Evolutionary conservation across 2,888 invertebrate species (phyloP), one percentile per base, ranked within the genome.

Genomic region (Artemia sp.): DNA sequence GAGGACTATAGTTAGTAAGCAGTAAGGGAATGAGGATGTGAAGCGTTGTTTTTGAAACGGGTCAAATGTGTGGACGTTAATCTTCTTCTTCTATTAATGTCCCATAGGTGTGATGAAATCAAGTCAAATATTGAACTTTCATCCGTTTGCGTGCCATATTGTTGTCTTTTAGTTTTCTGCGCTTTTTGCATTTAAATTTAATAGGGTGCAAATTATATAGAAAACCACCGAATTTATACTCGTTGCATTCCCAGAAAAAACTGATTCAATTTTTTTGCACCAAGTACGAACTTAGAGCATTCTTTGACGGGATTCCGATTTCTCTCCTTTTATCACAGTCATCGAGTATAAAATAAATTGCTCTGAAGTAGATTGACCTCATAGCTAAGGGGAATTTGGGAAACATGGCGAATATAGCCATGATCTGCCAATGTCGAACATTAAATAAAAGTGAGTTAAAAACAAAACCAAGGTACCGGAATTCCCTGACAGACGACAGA

Each of bases 71-170:
- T 58, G 64, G 64, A 58, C 64, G 64, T 58, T 58, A 24, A n/a
- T 58, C 24, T n/a, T 24, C 14, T 8, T 24, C 14, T 8, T n/a
- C n/a, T 19, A 10, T 24, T n/a, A n/a, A 24, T 8, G 64, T n/a
- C 24, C 64, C 64, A 58, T 58, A 58, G 64, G 64, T 58, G 64
- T 58, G 64, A 58, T 58, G 64, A 58, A 58, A 58, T 58, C 64
- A 58, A 58, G 64, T 58, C 64, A 58, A 24, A 58, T 19, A 19
- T 24, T 19, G 64, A 58, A 24, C 38, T 38, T 38, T 58, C 64
- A 58, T n/a, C 64, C 64, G 14, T n/a, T 24, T 58, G n/a, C n/a
- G 8, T 58, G 64, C 24, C 14, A n/a, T 24, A 58, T 58, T 19
- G 14, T 58, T 58, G 64, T 58, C 24, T 38, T 58, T 58, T 19